Base-by-base conservation (phyloP, 1,140 invertebrate genomes). In the Cepaea nemoralis region DNA sequence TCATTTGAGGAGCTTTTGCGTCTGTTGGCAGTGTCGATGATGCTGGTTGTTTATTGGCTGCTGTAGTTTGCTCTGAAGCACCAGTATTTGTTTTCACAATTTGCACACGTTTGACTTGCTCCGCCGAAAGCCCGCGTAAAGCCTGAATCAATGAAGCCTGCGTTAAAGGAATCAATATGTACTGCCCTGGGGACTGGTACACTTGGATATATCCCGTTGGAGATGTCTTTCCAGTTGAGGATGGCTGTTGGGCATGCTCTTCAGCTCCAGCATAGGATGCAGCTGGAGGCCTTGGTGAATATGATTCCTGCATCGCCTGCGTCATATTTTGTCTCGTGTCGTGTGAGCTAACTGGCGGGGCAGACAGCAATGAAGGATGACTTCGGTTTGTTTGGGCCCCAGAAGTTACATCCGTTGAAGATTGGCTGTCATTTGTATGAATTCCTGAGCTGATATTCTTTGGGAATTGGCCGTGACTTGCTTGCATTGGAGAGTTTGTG, bases 101-200 rank as follows among this genome's bases (percentile, higher is more conserved):
- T 55, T 55, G 50, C n/a, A 24, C 50, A 22, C 12, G 14, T 12
- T 55, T 14, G 14, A 22, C 12, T 22, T 55, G 12, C 3, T 14
- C 14, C n/a, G 66, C 66, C 5, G 70, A 27, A 27, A 73, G n/a
- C 10, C 70, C 70, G 14, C 24, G 40, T 19, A 76, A 48, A 19
- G 50, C 74, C 48, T 76, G 74, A 16, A 76, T 6, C 35, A 76
- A 27, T 12, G 45, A 31, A 22, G 6, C 35, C 74, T 35, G 74
- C 22, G 45, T 55, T 39, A 76, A 37, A 55, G 74, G 74, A 35
- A 76, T 76, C 14, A 76, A 31, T 14, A 76, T 5, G 45, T 76
- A 76, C 40, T 76, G 6, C 6, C 74, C 74, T 27, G 74, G 74
- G 19, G 45, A 45, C n/a, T 76, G 45, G 1, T 70, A 31, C 12